Evolutionary conservation across 2,888 invertebrate species (phyloP), one percentile per base, ranked within the genome.

Genomic region (Drosophila paracracens): DNA sequence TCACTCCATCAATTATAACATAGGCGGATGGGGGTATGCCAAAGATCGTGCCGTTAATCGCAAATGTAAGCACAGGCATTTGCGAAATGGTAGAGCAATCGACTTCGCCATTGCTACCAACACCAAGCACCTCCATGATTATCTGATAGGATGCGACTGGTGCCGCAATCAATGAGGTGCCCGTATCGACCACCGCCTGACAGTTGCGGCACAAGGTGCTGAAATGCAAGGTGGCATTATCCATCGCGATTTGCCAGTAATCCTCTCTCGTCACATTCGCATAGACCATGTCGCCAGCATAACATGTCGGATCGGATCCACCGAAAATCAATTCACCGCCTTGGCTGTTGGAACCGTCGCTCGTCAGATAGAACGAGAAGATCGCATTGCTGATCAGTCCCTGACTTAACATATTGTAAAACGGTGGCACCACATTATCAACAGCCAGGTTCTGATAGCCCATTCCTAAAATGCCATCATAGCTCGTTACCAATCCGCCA

Each of bases 201-300:
- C 86, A 85, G n/a, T 51, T 21, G 5, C 4, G 57, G n/a, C 84
- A 92, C 97, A 98, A 92, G 0, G 21, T 5, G 95, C 93, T 85
- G 0, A 94, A 94, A 52, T 93, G 94, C 57, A 96, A 91, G 52
- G 82, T 68, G 8, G 96, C 93, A 33, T 93, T 93, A 91, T 97
- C 97, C 96, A 99, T 96, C 89, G 94, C 94, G 94, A 99, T 98
- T 94, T 99, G 98, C 99, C 99, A 99, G 94, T 99, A 99, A 69
- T 96, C 96, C 94, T 97, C 94, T 71, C 95, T 94, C 80, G 95
- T 94, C 0, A 99, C 96, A 13, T 96, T 95, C 74, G 97, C 94
- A 93, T 98, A 98, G n/a, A 77, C 82, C 36, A 90, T 78, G 5
- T 50, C 67, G 25, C 92, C 98, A 64, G 93, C 94, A 94, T 97